These are phyloP conservation scores for Dryadula phaetusa DNA, from an alignment of 2,888 invertebrate genomes.

Conservation along the genomic window DNA sequence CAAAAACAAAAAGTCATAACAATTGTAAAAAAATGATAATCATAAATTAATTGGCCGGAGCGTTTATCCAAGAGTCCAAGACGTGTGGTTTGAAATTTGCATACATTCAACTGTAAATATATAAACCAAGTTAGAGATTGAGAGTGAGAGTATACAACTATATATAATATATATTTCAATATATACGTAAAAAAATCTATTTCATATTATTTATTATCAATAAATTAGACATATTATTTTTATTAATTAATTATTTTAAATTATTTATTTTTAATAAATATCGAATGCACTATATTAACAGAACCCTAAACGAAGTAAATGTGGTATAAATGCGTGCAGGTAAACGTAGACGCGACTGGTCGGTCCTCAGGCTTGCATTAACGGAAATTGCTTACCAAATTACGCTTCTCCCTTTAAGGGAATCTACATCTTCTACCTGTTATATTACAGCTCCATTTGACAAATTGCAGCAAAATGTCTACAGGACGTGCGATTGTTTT, in stretches of 20 bases:
- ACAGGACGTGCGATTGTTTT: constrained; percentile 58
- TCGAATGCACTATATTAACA: neutral
- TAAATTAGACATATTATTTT: neutral
- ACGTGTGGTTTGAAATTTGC: too few species aligned
- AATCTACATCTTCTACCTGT: constrained; percentile 49
- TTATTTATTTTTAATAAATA: too few species aligned
- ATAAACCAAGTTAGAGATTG: too few species aligned
- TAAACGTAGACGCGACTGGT: constrained; percentile 68
- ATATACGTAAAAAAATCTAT: too few species aligned
- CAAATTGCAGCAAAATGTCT: constrained; percentile 9
- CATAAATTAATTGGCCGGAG: too few species aligned
- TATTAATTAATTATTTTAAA: neutral
- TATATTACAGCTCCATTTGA: constrained; percentile 33
- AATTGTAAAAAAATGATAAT: too few species aligned
- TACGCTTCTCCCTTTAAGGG: constrained; percentile 51
- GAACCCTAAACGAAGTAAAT: constrained; percentile 41
- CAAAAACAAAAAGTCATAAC: too few species aligned
- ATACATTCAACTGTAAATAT: too few species aligned
- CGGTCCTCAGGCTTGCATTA: constrained; percentile 63
- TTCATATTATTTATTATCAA: too few species aligned
- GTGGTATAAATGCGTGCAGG: constrained; percentile 62
- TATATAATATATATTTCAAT: too few species aligned
- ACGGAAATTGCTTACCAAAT: constrained; percentile 70
- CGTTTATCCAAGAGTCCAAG: too few species aligned
- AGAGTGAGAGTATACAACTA: too few species aligned